Base-by-base conservation (phyloP, 2,113 vertebrate genomes). In the Barnardius zonarius region DNA sequence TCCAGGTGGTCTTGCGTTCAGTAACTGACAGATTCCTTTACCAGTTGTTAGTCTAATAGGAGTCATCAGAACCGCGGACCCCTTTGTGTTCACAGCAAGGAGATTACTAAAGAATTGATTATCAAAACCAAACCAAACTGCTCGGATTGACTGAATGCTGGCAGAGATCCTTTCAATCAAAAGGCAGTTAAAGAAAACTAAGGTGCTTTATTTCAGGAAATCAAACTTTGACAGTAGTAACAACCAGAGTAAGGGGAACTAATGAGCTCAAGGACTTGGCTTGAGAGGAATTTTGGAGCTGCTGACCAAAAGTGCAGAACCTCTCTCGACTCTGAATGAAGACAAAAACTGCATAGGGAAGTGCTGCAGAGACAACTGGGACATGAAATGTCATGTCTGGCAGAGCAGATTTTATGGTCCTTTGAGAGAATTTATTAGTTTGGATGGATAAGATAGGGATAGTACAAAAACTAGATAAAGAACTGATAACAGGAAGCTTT, bases 391-490 rank as follows among this genome's bases (percentile, higher is more conserved):
- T 81, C 90, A 11, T 54, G 43, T 68, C 92, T 90, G 73, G 64
- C 61, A 78, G 80, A 93, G 59, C 46, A 83, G 80, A 81, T 67
- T 92, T 93, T 88, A 44, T 39, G n/a, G 51, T 90, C 51, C 61
- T 90, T 78, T 74, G 76, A 72, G 73, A 62, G 37, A 84, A 88
- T 92, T 66, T 86, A 70, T 88, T 88, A 24, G 64, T 72, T 86
- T 74, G 81, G 83, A 83, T 94, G 68, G 51, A 41, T 83, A 63
- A 93, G 83, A 94, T 78, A 67, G 55, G 76, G 68, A 43, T 1
- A 90, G 92, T 46, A 67, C 83, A 81, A 92, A 90, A 90, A 49
- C 68, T 59, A 94, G 87, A 94, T 91, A 81, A 77, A 93, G 70
- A 83, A 76, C 55, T 78, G 91, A 77, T 90, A 90, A 46, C 16